Evolutionary conservation across 2,113 vertebrate genomes (phyloP).

Genomic region (Glaucomys volans): DNA sequence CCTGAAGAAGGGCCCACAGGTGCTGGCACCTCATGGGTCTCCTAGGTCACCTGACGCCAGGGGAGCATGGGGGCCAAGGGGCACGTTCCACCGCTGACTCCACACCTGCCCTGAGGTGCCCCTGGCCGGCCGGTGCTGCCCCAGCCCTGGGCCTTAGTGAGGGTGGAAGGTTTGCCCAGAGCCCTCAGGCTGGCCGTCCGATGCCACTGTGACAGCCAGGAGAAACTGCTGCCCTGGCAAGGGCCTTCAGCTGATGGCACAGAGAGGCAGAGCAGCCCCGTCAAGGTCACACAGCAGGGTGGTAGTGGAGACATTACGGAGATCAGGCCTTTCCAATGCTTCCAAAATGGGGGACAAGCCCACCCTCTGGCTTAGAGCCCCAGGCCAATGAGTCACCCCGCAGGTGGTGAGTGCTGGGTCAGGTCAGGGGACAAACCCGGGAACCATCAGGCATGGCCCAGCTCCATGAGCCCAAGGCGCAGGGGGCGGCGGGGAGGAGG

Average conservation of each 20-base stretch:
- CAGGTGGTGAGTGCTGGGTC: background rate
- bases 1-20: background rate
- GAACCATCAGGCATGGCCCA: background rate
- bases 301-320: background rate
- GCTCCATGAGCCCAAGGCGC: fast-evolving
- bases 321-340: too few relatives aligned
- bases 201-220: background rate
- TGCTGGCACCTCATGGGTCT: background rate
- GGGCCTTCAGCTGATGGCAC: background rate
- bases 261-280: background rate
- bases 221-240: background rate
- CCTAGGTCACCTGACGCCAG: background rate
- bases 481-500: too few relatives aligned
- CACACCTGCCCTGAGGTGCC: background rate
- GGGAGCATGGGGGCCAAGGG: background rate
- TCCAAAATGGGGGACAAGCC: too few relatives aligned
- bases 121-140: background rate
- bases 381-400: too few relatives aligned
- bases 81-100: background rate
- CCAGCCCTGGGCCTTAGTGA: background rate
- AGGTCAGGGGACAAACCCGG: too few relatives aligned
- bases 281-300: background rate
- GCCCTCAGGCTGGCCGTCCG: background rate
- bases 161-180: background rate
- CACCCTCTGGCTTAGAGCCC: background rate